Evolutionary conservation across 2,888 invertebrate genomes (phyloP).

Genomic region (Macrostomum cliftonense): DNA sequence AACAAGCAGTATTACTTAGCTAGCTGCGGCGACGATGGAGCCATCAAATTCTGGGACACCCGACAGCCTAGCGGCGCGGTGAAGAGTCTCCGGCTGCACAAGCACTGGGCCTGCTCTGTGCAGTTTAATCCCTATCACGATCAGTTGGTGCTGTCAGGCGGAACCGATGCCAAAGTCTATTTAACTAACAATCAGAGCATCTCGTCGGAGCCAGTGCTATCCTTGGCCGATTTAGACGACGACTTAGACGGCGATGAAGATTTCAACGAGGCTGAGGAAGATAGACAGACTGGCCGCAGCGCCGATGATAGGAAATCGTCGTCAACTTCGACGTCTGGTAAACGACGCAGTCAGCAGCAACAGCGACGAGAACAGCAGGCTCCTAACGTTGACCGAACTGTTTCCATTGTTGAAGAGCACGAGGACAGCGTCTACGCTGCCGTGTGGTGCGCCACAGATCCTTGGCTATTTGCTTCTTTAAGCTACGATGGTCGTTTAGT

Average conservation of each 20-base stretch:
- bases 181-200: conserved; percentile 68
- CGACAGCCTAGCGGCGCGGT: conserved; percentile 52
- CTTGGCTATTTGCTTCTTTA: conserved; percentile 95
- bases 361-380: conserved; percentile 25
- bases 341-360: too few relatives aligned
- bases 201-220: conserved; percentile 57
- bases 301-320: too few relatives aligned
- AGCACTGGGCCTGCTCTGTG: conserved; percentile 55
- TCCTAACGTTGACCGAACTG: too few relatives aligned
- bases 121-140: conserved; percentile 90
- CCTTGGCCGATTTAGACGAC: conserved; percentile 39
- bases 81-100: conserved; percentile 37
- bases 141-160: conserved; percentile 73
- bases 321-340: too few relatives aligned
- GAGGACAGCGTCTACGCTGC: conserved; percentile 92
- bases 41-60: conserved; percentile 85
- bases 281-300: too few relatives aligned
- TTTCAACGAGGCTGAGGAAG: too few relatives aligned
- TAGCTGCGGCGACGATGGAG: conserved; percentile 85
- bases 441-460: conserved; percentile 90
- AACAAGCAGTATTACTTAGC: conserved; percentile 82
- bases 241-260: conserved; percentile 33
- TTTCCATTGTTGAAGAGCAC: conserved; percentile 53
- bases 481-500: conserved; percentile 89
- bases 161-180: conserved; percentile 77